Base-by-base conservation (phyloP, 1,140 invertebrate genomes). In the Augochlora pura region DNA sequence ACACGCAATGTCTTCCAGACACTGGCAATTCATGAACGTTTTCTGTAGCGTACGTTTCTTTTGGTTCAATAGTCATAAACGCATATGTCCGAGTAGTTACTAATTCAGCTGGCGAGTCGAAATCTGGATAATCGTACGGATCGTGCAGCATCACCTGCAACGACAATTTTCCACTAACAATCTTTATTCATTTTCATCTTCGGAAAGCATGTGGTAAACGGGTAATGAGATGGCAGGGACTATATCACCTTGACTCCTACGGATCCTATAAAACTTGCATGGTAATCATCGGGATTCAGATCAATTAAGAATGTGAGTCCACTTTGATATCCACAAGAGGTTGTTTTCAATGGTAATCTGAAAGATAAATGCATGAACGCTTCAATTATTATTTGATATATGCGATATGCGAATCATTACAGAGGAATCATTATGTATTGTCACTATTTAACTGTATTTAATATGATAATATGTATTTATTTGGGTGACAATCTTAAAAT, bases 271-370 rank as follows among this genome's bases (percentile, higher is more conserved):
- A 84, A 84, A 80, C 83, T 84, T 64, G 82, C 85, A 79, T 85
- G 88, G 86, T 86, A 92, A 85, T 88, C 90, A 62, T 64, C 83
- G 14, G 78, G 88, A 32, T 85, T 85, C 57, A 93, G 91, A 80
- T 94, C 93, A 0, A 96, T 64, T 2, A 95, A 78, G 0, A 95
- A 88, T 0, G 94, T 93, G 0, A 96, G 90, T 1, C 95, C 95
- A 0, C 94, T 95, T 79, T 94, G 93, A 89, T 94, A 95, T 0
- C 95, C 95, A 76, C 95, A 95, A 0, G 95, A 94, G 0, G 95
- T 84, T 21, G 85, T 32, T 67, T 74, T 86, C 38, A 71, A 42
- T 0, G 66, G 78, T 23, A 42, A 5, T 2, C n/a, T 32, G 10
- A 18, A 23, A 21, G 46, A 57, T 1, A 72, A 23, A 72, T 12